Percentiles rank a stretch among this genome's conserved stretches.
phyloP scores from a whole-genome alignment of 2,888 invertebrate genomes.

The Orthosia gothica region DNA sequence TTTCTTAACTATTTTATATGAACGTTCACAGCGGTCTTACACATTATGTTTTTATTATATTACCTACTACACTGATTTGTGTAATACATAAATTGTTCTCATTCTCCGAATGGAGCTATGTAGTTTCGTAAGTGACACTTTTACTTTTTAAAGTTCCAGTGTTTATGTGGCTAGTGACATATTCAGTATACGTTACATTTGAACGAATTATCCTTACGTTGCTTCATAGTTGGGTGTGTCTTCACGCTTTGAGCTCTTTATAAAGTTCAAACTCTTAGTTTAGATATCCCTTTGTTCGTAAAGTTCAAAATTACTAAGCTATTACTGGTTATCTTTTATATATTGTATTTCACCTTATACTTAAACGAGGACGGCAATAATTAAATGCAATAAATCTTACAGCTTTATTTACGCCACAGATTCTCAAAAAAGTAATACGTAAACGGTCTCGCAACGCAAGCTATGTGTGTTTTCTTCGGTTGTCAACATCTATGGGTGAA shows the following conservation, averaged over 20 bases:
- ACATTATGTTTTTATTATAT: constrained; percentile 67
- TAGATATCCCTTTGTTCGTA: constrained; percentile 22
- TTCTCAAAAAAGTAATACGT: neutral
- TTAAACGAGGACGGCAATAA: neutral
- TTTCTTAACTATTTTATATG: constrained; percentile 58
- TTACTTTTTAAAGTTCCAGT: constrained; percentile 75
- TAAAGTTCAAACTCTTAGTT: constrained; percentile 41
- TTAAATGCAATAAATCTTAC: neutral
- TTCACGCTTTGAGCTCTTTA: constrained; percentile 9
- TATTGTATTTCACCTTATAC: neutral
- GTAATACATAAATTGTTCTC: constrained; percentile 65
- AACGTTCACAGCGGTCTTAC: constrained; percentile 50
- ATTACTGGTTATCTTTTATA: neutral
- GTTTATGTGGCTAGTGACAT: constrained; percentile 36
- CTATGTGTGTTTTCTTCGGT: constrained; percentile 41
- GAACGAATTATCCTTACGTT: constrained; percentile 14
- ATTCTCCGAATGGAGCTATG: constrained; percentile 67
- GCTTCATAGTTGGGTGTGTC: constrained; percentile 21
- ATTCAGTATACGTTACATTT: constrained; percentile 38
- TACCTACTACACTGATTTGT: constrained; percentile 53
- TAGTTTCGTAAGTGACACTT: constrained; percentile 80
- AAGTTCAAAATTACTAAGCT: neutral
- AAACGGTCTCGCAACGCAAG: constrained; percentile 15
- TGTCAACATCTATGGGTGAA: constrained; percentile 53
- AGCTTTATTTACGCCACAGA: neutral